Evolutionary conservation across 2,113 vertebrate species (phyloP).

Genomic region (Poicephalus gulielmi): DNA sequence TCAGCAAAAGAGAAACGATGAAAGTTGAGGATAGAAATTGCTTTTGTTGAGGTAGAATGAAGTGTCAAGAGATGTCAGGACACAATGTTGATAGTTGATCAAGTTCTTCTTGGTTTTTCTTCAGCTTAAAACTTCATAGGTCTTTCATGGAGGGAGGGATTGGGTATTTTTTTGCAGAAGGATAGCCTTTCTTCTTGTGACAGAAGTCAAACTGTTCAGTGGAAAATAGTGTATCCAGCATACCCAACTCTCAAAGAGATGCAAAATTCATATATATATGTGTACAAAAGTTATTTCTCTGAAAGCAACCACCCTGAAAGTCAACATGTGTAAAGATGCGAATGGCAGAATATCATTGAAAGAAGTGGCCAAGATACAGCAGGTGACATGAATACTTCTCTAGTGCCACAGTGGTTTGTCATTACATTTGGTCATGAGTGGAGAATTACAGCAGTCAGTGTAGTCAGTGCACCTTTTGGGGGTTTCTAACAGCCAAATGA

Average conservation of each 20-base stretch:
- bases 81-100: not conserved
- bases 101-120: not conserved
- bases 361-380: not conserved
- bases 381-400: not conserved
- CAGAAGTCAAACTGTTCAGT: not conserved
- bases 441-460: not conserved
- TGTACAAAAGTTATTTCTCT: not conserved
- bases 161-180: not conserved
- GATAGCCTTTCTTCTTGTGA: not conserved
- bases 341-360: not conserved
- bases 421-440: not conserved
- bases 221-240: not conserved
- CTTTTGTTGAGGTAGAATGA: not conserved
- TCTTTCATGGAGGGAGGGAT: not conserved
- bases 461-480: not conserved
- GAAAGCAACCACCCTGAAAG: not conserved
- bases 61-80: not conserved
- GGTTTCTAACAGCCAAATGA: not conserved
- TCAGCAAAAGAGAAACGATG: not conserved
- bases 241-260: not conserved
- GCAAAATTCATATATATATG: not conserved
- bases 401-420: not conserved
- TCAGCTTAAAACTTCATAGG: not conserved
- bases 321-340: accelerated
- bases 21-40: not conserved